Percentiles rank a stretch among this genome's conserved stretches.
Conservation (phyloP, 2,797 vertebrate genomes). For the Xiphorhynchus erythropygius region DNA sequence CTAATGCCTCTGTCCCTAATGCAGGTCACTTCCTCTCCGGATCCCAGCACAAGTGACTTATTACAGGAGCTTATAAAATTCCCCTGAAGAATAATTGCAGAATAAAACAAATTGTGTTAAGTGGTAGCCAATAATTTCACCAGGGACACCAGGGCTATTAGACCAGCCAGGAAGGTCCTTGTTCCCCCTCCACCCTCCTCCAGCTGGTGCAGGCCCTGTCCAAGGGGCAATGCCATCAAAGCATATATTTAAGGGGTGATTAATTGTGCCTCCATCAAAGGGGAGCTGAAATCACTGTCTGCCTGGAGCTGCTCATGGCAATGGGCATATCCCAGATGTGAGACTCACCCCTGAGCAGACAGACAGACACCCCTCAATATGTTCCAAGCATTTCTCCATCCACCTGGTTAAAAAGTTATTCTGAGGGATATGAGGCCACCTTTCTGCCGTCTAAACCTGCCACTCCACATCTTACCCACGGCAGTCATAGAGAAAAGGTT, state of each 20-base stretch:
- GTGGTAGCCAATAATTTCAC: constrained; percentile 6
- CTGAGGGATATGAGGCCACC: accelerated
- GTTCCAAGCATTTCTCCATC: neutral
- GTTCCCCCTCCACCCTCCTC: neutral
- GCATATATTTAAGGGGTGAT: neutral
- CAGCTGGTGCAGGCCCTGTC: neutral
- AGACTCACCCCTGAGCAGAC: neutral
- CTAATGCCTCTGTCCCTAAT: constrained; percentile 12
- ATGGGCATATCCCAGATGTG: neutral
- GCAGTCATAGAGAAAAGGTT: neutral
- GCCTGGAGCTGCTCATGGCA: neutral
- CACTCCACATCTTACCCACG: accelerated
- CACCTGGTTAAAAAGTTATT: neutral
- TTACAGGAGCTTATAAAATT: constrained; percentile 28
- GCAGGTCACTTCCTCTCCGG: neutral
- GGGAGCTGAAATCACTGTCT: neutral
- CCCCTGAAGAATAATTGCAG: constrained; percentile 50
- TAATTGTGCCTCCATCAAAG: neutral
- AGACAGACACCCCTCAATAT: neutral
- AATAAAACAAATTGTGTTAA: constrained; percentile 44
- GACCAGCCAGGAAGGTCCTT: neutral
- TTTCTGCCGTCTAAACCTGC: neutral
- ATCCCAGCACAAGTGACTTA: constrained; percentile 43
- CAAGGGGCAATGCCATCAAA: neutral
- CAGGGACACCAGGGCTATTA: neutral